Evolutionary conservation across 1,140 invertebrate genomes (phyloP), one percentile per base, ranked within the genome.

Genomic region (Panagrolaimus sp.): DNA sequence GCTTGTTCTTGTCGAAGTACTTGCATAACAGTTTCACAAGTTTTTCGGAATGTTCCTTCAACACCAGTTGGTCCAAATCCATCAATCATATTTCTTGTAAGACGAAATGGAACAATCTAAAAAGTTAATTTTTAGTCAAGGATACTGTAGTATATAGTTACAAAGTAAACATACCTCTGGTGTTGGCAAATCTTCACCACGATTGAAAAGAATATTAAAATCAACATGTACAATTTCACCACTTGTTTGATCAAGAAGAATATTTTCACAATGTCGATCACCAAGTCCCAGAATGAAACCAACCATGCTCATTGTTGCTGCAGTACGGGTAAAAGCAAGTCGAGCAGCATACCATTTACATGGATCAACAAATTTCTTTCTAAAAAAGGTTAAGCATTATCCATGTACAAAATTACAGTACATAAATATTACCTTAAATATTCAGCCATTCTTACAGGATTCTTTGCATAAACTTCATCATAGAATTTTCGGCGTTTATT

Each of bases 221-320:
- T 99, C 96, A 0, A 98, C 95, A 83, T 99, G 96, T 2, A 98
- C 90, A 4, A 90, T 89, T 80, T 98, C 92, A 0, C 95, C 96
- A 77, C 88, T 91, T 16, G 88, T 90, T 0, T 90, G 89, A 85
- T 98, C 93, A 73, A 98, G 87, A 1, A 96, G 85, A 31, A 98
- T 94, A 84, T 99, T 99, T 86, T 98, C 96, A 1, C 92, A 91
- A 84, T 98, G 96, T 25, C 96, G 87, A 86, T 99, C 96, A 7
- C 96, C 96, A 1, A 99, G 87, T 8, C 96, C 95, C 23, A 98
- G 85, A 68, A 98, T 91, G 79, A 96, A 98, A 45, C 96, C 96
- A 57, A 97, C 92, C 87, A 98, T 96, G 0, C 92, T 95, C 90
- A 98, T 98, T 0, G 97, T 94, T 51, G 95, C 95, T 13, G 90